These are phyloP conservation scores for Patella ulyssiponensis DNA, from an alignment of 2,888 invertebrate genomes.

Conservation along the genomic window DNA sequence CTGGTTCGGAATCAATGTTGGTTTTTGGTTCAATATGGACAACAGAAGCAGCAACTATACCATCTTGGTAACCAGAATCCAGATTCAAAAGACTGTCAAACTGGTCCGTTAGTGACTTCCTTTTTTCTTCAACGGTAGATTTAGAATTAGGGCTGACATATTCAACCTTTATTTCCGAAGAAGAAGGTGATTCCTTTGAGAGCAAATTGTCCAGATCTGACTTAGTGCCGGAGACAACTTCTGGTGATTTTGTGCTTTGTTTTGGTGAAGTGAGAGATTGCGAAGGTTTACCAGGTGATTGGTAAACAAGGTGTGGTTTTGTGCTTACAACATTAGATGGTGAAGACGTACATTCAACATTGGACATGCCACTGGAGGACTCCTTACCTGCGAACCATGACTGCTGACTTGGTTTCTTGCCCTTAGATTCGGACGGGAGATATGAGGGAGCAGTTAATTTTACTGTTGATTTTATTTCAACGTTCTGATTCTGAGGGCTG, in stretches of 20 bases:
- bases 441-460: background rate
- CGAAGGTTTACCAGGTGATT: background rate
- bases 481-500: background rate
- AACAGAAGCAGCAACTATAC: background rate
- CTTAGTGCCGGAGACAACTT: too few species aligned
- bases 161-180: too few species aligned
- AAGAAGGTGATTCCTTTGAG: too few species aligned
- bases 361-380: background rate
- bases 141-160: too few species aligned
- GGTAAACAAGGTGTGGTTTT: background rate
- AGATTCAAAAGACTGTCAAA: background rate
- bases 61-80: background rate
- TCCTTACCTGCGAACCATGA: constrained; percentile 11
- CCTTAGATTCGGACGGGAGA: background rate
- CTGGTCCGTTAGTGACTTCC: too few species aligned
- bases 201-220: too few species aligned
- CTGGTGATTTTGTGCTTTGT: too few species aligned
- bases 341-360: constrained; percentile 5
- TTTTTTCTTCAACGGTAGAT: too few species aligned
- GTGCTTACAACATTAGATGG: background rate
- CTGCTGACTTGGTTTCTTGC: background rate
- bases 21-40: too few species aligned
- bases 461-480: background rate
- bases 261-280: too few species aligned
- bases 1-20: too few species aligned